These are phyloP conservation scores for Steinernema scapterisci DNA, from an alignment of 2,888 invertebrate species.

Conservation along the genomic window DNA sequence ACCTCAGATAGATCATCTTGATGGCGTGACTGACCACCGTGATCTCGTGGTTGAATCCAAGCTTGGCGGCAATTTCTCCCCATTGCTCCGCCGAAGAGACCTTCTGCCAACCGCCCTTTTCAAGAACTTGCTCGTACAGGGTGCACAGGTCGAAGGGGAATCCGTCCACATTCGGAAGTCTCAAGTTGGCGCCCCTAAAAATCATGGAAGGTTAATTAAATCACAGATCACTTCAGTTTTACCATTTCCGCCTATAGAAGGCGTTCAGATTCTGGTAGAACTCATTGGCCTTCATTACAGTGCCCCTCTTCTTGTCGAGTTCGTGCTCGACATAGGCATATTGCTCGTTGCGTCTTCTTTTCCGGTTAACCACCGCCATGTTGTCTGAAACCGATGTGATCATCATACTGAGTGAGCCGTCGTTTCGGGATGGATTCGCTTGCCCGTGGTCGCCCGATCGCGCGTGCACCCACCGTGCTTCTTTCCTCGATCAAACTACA, in stretches of 20 bases:
- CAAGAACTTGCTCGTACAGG: constrained; percentile 87
- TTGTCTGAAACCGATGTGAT: background rate
- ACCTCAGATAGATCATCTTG: constrained; percentile 71
- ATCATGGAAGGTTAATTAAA: background rate
- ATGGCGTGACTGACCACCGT: constrained; percentile 85
- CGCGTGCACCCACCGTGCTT: background rate
- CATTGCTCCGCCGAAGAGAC: constrained; percentile 69
- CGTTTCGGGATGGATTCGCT: background rate
- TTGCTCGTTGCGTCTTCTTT: background rate
- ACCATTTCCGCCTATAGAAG: constrained; percentile 69
- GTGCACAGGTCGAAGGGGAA: constrained; percentile 87
- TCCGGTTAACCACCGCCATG: constrained; percentile 25
- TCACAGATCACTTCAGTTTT: constrained; percentile 57
- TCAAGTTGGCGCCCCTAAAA: constrained; percentile 66
- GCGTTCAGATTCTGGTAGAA: constrained; percentile 57
- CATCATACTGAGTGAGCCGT: too few species aligned
- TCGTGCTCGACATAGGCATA: background rate
- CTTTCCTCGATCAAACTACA: constrained; percentile 31
- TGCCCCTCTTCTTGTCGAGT: constrained; percentile 69
- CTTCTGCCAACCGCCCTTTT: constrained; percentile 91
- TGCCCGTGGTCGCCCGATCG: background rate
- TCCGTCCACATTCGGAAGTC: constrained; percentile 82
- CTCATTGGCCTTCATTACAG: constrained; percentile 70
- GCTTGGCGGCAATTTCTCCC: constrained; percentile 57
- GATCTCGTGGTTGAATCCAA: constrained; percentile 78